Conservation (phyloP, 2,888 invertebrate species). For the Scaptomyza cyrtandrae region DNA sequence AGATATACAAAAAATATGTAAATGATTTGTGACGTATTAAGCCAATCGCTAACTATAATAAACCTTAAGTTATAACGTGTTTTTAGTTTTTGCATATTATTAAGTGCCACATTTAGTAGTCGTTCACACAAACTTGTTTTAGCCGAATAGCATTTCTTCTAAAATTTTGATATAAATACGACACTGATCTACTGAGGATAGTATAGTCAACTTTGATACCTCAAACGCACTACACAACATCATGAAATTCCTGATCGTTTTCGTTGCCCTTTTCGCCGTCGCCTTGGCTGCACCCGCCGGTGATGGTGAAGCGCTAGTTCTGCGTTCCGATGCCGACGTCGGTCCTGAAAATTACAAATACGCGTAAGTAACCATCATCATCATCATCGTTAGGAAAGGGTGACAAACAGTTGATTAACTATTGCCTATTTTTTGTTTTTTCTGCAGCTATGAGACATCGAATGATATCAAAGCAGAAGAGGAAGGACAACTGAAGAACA, state of each 20-base stretch:
- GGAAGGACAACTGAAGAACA: constrained; percentile 60
- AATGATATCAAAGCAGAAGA: constrained; percentile 66
- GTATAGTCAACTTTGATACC: constrained; percentile 36
- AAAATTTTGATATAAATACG: constrained; percentile 29
- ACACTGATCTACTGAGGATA: neutral
- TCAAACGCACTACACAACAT: constrained; percentile 36
- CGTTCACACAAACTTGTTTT: constrained; percentile 32
- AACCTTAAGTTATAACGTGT: constrained; percentile 11
- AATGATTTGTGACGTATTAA: constrained; percentile 20
- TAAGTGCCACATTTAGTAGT: constrained; percentile 6
- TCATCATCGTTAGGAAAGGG: neutral
- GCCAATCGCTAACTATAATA: neutral
- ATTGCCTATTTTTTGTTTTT: constrained; percentile 20
- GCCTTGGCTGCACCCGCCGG: constrained; percentile 54
- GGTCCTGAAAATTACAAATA: constrained; percentile 85
- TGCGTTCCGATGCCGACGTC: neutral
- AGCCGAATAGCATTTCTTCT: neutral
- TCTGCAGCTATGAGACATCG: constrained; percentile 56
- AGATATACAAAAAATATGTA: constrained; percentile 10
- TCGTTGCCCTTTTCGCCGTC: constrained; percentile 69
- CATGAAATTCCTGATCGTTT: constrained; percentile 71
- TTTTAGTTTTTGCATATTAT: constrained; percentile 21
- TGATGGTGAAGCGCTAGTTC: neutral
- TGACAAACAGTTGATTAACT: neutral
- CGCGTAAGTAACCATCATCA: constrained; percentile 4